Conservation (phyloP, 2,888 invertebrate species). For the Aproaerema taeniolella region DNA sequence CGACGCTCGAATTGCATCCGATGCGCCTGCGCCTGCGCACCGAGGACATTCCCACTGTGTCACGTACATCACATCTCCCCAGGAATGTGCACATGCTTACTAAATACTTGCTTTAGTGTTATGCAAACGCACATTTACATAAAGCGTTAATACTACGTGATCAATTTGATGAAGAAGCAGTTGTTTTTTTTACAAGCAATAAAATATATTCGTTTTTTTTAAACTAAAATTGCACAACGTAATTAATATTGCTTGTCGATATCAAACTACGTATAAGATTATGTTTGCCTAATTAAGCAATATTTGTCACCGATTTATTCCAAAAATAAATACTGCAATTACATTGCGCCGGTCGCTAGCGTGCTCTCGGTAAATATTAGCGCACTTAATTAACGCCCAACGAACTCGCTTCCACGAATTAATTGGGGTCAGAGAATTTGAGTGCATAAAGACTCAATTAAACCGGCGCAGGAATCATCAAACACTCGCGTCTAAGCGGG, state of each 20-base stretch:
- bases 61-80: constrained; percentile 9
- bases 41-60: constrained; percentile 20
- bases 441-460: constrained; percentile 72
- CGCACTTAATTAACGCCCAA: constrained; percentile 63
- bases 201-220: too few relatives aligned
- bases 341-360: constrained; percentile 38
- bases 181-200: too few relatives aligned
- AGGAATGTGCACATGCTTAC: too few relatives aligned
- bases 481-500: constrained; percentile 28
- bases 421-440: constrained; percentile 73
- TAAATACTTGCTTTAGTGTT: too few relatives aligned
- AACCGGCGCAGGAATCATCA: constrained; percentile 43
- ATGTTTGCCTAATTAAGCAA: constrained; percentile 11
- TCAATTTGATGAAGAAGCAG: too few relatives aligned
- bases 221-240: constrained; percentile 3
- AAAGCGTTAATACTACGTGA: too few relatives aligned
- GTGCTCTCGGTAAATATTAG: constrained; percentile 58
- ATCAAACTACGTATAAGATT: constrained; percentile 9
- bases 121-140: too few relatives aligned
- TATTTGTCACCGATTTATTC: constrained; percentile 13
- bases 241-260: not conserved
- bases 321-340: constrained; percentile 28
- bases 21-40: too few relatives aligned
- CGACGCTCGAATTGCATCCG: constrained; percentile 57
- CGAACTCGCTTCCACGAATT: constrained; percentile 67